phyloP scores from a whole-genome alignment of 2,797 vertebrate species.

The Urophycis tenuis region DNA sequence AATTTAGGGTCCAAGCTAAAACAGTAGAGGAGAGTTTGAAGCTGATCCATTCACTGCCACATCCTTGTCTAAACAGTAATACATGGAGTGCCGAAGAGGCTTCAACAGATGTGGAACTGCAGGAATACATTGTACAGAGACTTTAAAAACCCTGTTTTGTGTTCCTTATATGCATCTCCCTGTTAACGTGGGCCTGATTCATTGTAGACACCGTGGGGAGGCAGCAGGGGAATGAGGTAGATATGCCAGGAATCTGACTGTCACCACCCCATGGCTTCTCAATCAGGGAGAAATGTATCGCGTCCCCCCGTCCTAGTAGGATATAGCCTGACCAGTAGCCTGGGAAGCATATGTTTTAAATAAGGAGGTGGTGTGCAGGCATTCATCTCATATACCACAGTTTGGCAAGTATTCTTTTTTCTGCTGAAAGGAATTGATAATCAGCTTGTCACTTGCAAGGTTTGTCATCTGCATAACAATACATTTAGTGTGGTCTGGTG shows the following conservation, averaged over 20 bases:
- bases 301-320: constrained; percentile 10
- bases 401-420: not conserved
- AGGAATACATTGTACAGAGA: not conserved
- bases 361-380: not conserved
- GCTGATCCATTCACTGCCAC: not conserved
- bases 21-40: not conserved
- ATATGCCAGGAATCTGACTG: constrained; percentile 55
- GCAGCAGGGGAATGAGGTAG: constrained; percentile 40
- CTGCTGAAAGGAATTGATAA: not conserved
- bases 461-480: not conserved
- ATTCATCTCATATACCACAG: not conserved
- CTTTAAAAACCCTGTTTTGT: constrained; percentile 20
- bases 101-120: constrained; percentile 11
- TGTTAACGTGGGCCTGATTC: constrained; percentile 43
- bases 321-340: not conserved
- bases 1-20: not conserved
- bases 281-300: constrained; percentile 54
- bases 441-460: not conserved
- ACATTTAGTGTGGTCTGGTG: not conserved
- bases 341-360: not conserved
- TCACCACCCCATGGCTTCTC: constrained; percentile 40
- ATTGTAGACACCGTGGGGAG: constrained; percentile 31
- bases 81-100: not conserved
- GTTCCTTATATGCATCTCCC: constrained; percentile 29
- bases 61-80: not conserved